These are phyloP conservation scores for Dasysyrphus tricinctus DNA, from an alignment of 2,888 invertebrate genomes.

Conservation along the genomic window DNA sequence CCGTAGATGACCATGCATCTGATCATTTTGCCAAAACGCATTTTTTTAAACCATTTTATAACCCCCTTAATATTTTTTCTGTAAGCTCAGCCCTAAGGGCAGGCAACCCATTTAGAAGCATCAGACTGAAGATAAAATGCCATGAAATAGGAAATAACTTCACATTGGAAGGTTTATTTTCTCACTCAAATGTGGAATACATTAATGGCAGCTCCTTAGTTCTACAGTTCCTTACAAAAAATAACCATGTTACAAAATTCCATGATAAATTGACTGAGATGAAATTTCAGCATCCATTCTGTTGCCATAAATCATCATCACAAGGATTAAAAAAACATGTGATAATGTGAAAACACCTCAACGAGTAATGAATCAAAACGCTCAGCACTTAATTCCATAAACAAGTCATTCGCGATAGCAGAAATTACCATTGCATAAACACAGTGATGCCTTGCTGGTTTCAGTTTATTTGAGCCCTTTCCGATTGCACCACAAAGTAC, in stretches of 20 bases:
- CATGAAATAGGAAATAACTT: too few species aligned
- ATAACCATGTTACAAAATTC: background rate
- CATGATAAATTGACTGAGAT: slow-evolving; percentile 12
- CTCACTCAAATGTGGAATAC: too few species aligned
- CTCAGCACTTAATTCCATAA: slow-evolving; percentile 33
- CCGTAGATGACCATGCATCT: too few species aligned
- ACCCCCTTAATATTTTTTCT: too few species aligned
- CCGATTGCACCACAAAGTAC: background rate
- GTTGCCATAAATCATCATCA: slow-evolving; percentile 4
- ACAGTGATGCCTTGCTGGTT: slow-evolving; percentile 5
- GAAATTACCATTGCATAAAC: slow-evolving; percentile 30
- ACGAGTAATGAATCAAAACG: slow-evolving; percentile 39
- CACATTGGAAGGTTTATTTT: too few species aligned
- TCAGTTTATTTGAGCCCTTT: background rate
- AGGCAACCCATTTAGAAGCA: too few species aligned
- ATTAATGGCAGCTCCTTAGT: too few species aligned
- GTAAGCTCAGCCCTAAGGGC: too few species aligned
- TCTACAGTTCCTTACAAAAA: background rate
- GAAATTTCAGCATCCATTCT: background rate
- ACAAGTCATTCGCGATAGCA: slow-evolving; percentile 34
- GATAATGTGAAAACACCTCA: slow-evolving; percentile 32
- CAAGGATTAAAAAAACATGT: slow-evolving; percentile 8
- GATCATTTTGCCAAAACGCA: too few species aligned
- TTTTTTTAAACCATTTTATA: too few species aligned
- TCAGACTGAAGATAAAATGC: too few species aligned